phyloP scores from a whole-genome alignment of 2,113 vertebrate species.

The Xenopus laevis region DNA sequence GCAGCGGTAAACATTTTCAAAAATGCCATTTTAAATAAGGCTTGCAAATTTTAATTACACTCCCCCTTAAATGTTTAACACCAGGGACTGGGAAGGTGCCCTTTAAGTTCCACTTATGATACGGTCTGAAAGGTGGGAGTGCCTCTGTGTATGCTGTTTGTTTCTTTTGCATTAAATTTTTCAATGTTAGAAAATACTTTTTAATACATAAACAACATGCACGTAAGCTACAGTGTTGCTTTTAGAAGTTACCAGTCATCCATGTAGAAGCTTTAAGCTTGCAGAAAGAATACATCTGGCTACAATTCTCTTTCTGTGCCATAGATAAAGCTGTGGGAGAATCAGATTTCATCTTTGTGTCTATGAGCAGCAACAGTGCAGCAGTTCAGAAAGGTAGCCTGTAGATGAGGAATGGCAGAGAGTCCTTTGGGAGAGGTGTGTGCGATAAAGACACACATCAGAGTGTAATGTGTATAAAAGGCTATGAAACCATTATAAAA shows the following conservation, averaged over 20 bases:
- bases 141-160: too few relatives aligned
- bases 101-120: too few relatives aligned
- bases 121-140: too few relatives aligned
- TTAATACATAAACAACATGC: too few relatives aligned
- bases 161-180: too few relatives aligned
- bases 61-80: too few relatives aligned
- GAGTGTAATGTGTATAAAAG: neutral
- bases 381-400: slow-evolving; percentile 1
- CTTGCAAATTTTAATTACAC: too few relatives aligned
- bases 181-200: too few relatives aligned
- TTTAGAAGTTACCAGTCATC: neutral
- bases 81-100: too few relatives aligned
- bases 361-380: slow-evolving; percentile 15
- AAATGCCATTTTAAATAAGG: too few relatives aligned
- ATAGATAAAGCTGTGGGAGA: neutral
- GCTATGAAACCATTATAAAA: neutral
- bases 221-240: neutral
- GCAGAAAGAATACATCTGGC: slow-evolving; percentile 28
- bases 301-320: slow-evolving; percentile 1
- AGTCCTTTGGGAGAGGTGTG: neutral
- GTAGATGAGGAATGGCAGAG: neutral
- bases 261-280: neutral
- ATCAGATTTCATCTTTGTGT: slow-evolving; percentile 18
- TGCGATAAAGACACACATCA: neutral
- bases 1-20: too few relatives aligned